Evolutionary conservation across 2,888 invertebrate genomes (phyloP), one percentile per base, ranked within the genome.

Genomic region (Ceraclea dissimilis): DNA sequence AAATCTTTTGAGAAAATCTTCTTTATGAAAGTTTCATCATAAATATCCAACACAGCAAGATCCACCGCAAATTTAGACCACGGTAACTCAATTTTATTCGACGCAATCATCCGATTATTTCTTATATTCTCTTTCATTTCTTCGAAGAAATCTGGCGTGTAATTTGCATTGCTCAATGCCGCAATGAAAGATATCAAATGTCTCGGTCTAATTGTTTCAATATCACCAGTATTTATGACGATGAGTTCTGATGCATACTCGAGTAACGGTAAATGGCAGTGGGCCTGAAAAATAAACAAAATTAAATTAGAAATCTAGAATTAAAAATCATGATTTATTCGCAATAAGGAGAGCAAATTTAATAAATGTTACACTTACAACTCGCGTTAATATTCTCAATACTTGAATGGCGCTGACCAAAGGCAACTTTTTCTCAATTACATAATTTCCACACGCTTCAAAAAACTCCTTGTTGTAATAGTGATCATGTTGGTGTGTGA

Each of bases 401-500:
- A 82, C 64, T 51, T 76, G 71, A 34, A 80, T 62, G 0, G 71
- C 73, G 47, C 75, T 70, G 33, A 76, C 72, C 62, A 81, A 81
- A n/a, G 71, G 75, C 13, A 79, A 63, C 53, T 79, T 67, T n/a
- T 77, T 72, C 44, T 74, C 69, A 18, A 83, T 71, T 17, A 79
- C 70, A 63, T 76, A 78, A 49, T 75, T 72, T 4, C 78, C 79
- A 43, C 79, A 72, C 1, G 75, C 72, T 63, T 85, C 80, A 64
- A 82, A 70, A 62, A 85, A 72, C 52, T 75, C 74, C 63, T 83
- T 82, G 62, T 84, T 77, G 63, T 85, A 86, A 66, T 79, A 85
- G 46, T 16, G 39, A 2, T 71, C 66, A 54, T 75, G 70, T 61
- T 76, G 78, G 61, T 70, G 70, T 58, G 73, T 57, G 57, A 76